These are phyloP conservation scores for Scopus umbretta DNA, from an alignment of 2,113 vertebrate species.

Conservation along the genomic window DNA sequence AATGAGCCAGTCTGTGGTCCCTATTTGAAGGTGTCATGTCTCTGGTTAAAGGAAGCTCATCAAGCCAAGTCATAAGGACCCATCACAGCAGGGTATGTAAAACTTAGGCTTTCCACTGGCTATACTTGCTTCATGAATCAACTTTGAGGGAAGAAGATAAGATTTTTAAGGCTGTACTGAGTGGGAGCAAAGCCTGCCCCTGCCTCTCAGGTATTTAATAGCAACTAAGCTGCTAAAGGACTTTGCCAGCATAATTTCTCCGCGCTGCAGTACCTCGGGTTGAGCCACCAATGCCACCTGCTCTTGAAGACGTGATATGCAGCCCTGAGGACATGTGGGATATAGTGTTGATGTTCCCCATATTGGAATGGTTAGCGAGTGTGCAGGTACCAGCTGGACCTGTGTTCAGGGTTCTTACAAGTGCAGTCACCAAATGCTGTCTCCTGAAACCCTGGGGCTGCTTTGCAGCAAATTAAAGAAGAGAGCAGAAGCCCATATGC, in stretches of 20 bases:
- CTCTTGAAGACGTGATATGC: not conserved
- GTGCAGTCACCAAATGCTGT: not conserved
- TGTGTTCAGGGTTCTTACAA: not conserved
- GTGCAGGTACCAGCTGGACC: not conserved
- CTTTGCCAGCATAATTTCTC: not conserved
- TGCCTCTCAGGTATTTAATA: not conserved
- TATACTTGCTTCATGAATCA: not conserved
- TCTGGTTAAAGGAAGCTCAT: not conserved
- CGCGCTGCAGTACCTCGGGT: not conserved
- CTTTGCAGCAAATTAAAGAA: not conserved
- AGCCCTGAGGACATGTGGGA: not conserved
- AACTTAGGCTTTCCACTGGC: not conserved
- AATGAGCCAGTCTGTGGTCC: not conserved
- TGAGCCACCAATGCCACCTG: not conserved
- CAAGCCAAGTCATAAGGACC: not conserved
- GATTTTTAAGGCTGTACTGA: not conserved
- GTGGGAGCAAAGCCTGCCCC: not conserved
- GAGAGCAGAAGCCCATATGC: not conserved
- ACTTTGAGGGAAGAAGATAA: not conserved
- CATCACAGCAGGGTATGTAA: not conserved
- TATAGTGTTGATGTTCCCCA: not conserved
- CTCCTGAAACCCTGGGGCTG: not conserved
- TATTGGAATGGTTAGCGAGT: not conserved
- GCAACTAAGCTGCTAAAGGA: not conserved
- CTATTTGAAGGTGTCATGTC: not conserved